Evolutionary conservation across 2,113 vertebrate species (phyloP).

Genomic region (Gila orcuttii): DNA sequence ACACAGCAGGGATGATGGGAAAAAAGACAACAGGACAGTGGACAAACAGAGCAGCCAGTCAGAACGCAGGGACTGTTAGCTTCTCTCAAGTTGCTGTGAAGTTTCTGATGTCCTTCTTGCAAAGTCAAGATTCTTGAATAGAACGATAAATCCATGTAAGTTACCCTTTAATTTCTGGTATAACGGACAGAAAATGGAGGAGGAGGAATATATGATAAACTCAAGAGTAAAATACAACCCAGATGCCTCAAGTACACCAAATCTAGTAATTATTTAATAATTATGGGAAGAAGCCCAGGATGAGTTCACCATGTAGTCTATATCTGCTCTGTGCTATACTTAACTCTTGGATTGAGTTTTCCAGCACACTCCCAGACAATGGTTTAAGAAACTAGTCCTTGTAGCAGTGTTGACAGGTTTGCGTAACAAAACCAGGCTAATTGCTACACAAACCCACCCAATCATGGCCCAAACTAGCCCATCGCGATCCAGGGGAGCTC

Average conservation of each 20-base stretch:
- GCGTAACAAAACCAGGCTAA: no score
- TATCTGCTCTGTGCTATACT: constrained; percentile 23
- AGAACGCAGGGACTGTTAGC: constrained; percentile 16
- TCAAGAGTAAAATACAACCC: no score
- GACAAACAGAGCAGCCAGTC: constrained; percentile 63
- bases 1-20: constrained; percentile 60
- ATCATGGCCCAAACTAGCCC: no score
- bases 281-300: neutral
- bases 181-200: neutral
- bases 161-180: neutral
- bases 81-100: neutral
- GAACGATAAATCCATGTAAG: neutral
- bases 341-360: constrained; percentile 33
- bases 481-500: no score
- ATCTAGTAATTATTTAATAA: constrained; percentile 14
- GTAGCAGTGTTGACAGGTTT: neutral
- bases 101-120: neutral
- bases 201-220: neutral
- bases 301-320: neutral
- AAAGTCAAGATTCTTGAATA: neutral
- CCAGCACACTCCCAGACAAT: constrained; percentile 6
- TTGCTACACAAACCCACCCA: no score
- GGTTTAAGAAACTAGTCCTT: constrained; percentile 3
- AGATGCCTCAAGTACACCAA: no score
- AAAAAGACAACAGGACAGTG: constrained; percentile 57